Percentiles rank a stretch among this genome's conserved stretches.
Conservation (phyloP, 1,140 invertebrate species). For the Zaprionus africanus region DNA sequence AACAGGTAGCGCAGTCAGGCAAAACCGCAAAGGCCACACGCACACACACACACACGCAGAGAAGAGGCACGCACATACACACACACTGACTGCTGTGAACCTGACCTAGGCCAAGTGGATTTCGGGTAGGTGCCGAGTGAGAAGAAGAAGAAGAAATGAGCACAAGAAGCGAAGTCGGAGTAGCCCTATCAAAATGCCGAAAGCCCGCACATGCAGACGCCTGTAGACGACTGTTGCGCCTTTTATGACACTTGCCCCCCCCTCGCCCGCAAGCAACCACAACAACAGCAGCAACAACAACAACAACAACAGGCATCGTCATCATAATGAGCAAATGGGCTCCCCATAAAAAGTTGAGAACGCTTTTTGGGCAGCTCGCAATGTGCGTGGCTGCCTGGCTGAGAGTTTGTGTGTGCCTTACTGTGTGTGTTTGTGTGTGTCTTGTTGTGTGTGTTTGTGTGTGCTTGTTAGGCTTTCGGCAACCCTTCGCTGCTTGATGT, state of each 20-base stretch:
- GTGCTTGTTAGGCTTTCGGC: conserved; percentile 52
- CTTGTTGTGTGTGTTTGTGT: conserved; percentile 11
- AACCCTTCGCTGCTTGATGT: conserved; percentile 62
- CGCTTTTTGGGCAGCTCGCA: conserved; percentile 38
- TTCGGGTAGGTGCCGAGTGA: conserved; percentile 69
- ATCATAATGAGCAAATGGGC: conserved; percentile 57
- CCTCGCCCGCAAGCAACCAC: neutral
- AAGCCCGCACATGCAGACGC: conserved; percentile 44
- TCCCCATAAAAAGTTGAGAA: conserved; percentile 55
- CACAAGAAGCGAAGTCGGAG: conserved; percentile 43
- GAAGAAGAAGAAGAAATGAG: neutral
- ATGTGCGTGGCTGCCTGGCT: conserved; percentile 28
- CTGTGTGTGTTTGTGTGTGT: conserved; percentile 7
- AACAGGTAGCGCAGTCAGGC: conserved; percentile 66
- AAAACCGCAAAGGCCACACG: conserved; percentile 71
- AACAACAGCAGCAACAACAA: neutral
- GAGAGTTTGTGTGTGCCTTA: conserved; percentile 14
- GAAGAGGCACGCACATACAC: conserved; percentile 36
- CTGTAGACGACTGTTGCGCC: conserved; percentile 32
- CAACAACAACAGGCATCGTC: conserved; percentile 33
- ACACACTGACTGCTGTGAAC: conserved; percentile 31
- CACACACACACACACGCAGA: conserved; percentile 38
- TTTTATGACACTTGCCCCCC: conserved; percentile 53
- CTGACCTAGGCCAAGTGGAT: conserved; percentile 78
- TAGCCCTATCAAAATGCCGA: conserved; percentile 46